Conservation (phyloP, 2,113 vertebrate species). For the Ibidorhyncha struthersii region DNA sequence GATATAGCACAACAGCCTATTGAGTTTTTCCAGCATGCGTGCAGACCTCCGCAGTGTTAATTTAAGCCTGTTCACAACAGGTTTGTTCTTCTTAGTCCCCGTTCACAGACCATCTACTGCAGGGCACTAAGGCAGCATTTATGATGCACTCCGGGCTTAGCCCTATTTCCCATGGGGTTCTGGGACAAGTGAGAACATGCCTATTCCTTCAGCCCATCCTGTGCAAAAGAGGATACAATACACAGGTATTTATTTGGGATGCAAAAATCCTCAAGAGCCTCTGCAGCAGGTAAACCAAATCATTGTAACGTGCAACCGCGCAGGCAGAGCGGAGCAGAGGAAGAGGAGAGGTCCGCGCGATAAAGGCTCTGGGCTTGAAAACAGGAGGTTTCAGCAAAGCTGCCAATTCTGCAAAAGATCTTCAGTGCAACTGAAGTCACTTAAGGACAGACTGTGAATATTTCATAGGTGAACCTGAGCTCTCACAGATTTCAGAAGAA, state of each 20-base stretch:
- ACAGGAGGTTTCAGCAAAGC: not conserved
- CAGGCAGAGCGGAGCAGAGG: not conserved
- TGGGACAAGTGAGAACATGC: not conserved
- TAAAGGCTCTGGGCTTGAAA: not conserved
- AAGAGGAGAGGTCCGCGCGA: not conserved
- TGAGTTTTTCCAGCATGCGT: not conserved
- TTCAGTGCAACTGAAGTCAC: conserved; percentile 14
- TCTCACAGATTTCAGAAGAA: not conserved
- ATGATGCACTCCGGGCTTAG: not conserved
- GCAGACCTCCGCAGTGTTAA: not conserved
- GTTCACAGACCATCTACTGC: rapidly evolving
- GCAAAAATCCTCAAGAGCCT: not conserved
- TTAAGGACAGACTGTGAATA: conserved; percentile 49
- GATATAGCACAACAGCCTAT: not conserved
- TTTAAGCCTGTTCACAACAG: not conserved
- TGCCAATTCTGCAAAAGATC: conserved; percentile 6
- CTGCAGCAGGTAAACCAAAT: not conserved
- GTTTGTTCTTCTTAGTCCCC: not conserved
- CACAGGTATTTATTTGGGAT: not conserved
- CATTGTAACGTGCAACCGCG: rapidly evolving
- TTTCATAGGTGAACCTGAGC: conserved; percentile 46
- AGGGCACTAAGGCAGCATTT: not conserved
- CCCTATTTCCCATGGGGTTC: not conserved
- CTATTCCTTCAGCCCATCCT: not conserved
- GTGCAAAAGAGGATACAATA: not conserved